Evolutionary conservation across 2,113 vertebrate species (phyloP).

Genomic region (Lota lota): DNA sequence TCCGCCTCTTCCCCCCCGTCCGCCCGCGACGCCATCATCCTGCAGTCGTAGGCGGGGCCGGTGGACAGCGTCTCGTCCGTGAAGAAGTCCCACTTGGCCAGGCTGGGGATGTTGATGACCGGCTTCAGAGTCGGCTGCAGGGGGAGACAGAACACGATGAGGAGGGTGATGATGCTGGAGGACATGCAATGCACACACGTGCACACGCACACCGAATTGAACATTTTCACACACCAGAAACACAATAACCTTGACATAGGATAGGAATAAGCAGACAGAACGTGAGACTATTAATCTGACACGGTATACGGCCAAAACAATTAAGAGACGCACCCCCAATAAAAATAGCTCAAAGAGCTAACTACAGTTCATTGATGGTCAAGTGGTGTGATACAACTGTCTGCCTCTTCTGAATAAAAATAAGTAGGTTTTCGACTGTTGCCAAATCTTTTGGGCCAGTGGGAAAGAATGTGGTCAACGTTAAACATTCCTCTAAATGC

Average conservation of each 20-base stretch:
- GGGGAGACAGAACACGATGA: neutral
- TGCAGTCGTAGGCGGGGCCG: constrained; percentile 92
- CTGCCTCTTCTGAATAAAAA: neutral
- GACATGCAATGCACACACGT: no score
- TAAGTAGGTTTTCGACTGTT: neutral
- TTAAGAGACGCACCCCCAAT: neutral
- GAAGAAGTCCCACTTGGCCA: constrained; percentile 95
- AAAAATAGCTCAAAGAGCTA: neutral
- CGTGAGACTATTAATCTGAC: no score
- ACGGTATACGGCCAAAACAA: neutral
- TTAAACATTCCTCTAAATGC: neutral
- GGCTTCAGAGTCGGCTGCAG: constrained; percentile 84
- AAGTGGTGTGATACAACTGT: neutral
- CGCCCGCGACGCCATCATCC: constrained; percentile 73
- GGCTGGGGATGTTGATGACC: constrained; percentile 82
- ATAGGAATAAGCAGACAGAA: no score
- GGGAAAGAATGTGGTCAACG: constrained; percentile 12
- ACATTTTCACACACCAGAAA: no score
- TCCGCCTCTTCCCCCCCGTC: constrained; percentile 75
- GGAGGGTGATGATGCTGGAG: neutral
- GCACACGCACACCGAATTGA: no score
- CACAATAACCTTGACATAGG: no score
- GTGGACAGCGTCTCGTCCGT: constrained; percentile 88
- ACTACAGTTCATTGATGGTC: neutral
- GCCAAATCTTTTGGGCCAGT: constrained; percentile 3